These are phyloP conservation scores for Cotesia vestalis DNA, from an alignment of 1,140 invertebrate species.

Conservation along the genomic window DNA sequence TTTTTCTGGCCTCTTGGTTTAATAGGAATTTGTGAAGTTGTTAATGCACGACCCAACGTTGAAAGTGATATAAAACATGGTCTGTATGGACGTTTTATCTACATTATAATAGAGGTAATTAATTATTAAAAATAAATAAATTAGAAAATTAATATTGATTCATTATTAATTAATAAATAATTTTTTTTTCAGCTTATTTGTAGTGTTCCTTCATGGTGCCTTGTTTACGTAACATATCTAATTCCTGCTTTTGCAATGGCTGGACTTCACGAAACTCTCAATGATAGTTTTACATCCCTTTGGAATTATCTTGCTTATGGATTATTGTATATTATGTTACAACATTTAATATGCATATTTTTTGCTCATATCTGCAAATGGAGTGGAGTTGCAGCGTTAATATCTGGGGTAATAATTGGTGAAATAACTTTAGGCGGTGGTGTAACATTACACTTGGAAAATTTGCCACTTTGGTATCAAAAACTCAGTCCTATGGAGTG, in stretches of 20 bases:
- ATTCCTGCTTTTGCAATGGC: constrained; percentile 91
- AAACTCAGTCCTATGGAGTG: constrained; percentile 80
- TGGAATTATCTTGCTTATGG: constrained; percentile 66
- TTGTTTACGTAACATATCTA: constrained; percentile 82
- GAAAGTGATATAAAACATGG: constrained; percentile 82
- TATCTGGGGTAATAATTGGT: constrained; percentile 72
- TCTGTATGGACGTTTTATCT: constrained; percentile 81
- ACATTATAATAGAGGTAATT: constrained; percentile 82
- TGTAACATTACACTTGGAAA: constrained; percentile 75
- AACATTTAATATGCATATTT: constrained; percentile 77
- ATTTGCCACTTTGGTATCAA: constrained; percentile 72
- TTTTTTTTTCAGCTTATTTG: constrained; percentile 67
- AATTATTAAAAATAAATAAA: constrained; percentile 45
- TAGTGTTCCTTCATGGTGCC: constrained; percentile 70
- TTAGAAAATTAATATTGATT: constrained; percentile 1
- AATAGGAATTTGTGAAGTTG: constrained; percentile 74
- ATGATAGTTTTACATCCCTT: constrained; percentile 58
- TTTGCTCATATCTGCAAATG: constrained; percentile 73
- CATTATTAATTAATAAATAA: background rate
- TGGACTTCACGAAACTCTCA: constrained; percentile 69
- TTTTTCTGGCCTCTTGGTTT: constrained; percentile 81
- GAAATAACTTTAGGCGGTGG: constrained; percentile 75
- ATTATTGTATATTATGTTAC: constrained; percentile 78
- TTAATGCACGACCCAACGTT: constrained; percentile 74
- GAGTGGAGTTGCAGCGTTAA: constrained; percentile 66